phyloP scores from a whole-genome alignment of 2,888 invertebrate genomes.

The Cataglyphis rosenhaueri region DNA sequence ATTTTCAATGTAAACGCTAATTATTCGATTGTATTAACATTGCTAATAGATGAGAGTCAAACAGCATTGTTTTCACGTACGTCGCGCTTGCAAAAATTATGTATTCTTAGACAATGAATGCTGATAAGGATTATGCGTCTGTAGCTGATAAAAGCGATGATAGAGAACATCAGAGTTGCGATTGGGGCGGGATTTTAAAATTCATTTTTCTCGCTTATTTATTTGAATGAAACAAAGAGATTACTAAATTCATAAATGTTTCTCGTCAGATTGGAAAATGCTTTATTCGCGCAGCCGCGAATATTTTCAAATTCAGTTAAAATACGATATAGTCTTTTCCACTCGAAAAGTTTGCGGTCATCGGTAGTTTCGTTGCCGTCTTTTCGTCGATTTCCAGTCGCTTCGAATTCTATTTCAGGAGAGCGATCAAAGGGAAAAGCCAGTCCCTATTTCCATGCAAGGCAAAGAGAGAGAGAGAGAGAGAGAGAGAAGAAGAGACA shows the following conservation, averaged over 20 bases:
- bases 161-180: background rate
- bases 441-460: slow-evolving; percentile 17
- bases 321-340: slow-evolving; percentile 43
- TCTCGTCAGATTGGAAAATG: slow-evolving; percentile 34
- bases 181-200: background rate
- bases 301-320: slow-evolving; percentile 3
- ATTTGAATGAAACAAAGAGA: background rate
- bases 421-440: slow-evolving; percentile 34
- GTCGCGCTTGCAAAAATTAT: background rate
- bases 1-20: slow-evolving; percentile 28
- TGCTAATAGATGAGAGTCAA: background rate
- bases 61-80: background rate
- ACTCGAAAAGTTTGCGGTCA: slow-evolving; percentile 36
- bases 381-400: slow-evolving; percentile 27
- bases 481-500: background rate
- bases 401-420: slow-evolving; percentile 29
- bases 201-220: slow-evolving; percentile 9
- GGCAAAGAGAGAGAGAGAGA: background rate
- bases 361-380: background rate
- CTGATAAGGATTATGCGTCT: background rate
- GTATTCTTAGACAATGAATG: background rate
- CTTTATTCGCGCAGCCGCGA: slow-evolving; percentile 22
- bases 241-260: slow-evolving; percentile 17
- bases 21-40: background rate
- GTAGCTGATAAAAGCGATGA: background rate